phyloP scores from a whole-genome alignment of 2,797 vertebrate genomes.

The Tenualosa thibaudeaui region DNA sequence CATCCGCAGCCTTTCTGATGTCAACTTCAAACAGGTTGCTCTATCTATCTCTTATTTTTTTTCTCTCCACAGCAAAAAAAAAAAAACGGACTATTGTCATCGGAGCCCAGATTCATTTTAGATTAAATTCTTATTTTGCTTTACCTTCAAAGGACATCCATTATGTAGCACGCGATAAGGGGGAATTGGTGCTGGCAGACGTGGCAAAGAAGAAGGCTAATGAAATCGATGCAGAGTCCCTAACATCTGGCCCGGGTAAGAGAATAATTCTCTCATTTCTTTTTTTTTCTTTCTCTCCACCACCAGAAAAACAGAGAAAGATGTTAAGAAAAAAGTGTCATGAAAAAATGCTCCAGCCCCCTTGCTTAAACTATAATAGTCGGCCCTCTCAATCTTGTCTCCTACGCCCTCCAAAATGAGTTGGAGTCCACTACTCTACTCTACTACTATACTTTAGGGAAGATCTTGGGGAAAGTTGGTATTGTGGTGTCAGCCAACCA shows the following conservation, averaged over 20 bases:
- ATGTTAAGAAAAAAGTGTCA: constrained; percentile 10
- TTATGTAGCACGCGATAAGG: constrained; percentile 94
- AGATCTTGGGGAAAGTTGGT: neutral
- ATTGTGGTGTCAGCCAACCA: neutral
- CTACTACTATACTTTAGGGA: neutral
- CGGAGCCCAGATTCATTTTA: constrained; percentile 83
- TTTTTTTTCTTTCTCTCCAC: neutral
- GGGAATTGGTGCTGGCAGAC: constrained; percentile 92
- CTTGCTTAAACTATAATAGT: neutral
- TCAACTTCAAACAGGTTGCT: constrained; percentile 72
- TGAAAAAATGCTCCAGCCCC: neutral
- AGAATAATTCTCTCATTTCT: constrained; percentile 46
- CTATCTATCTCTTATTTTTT: constrained; percentile 65
- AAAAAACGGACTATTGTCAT: constrained; percentile 69
- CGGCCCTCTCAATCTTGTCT: neutral
- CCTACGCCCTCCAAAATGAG: neutral
- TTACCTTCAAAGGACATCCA: constrained; percentile 98
- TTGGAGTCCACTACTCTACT: neutral
- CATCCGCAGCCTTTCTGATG: constrained; percentile 70
- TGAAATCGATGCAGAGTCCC: constrained; percentile 85
- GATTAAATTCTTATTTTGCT: constrained; percentile 89
- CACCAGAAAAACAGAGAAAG: constrained; percentile 9
- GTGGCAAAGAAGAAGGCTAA: constrained; percentile 92
- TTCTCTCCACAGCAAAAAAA: constrained; percentile 52
- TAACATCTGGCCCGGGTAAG: constrained; percentile 83